phyloP scores from a whole-genome alignment of 2,113 vertebrate species.

The Oncorhynchus clarkii region DNA sequence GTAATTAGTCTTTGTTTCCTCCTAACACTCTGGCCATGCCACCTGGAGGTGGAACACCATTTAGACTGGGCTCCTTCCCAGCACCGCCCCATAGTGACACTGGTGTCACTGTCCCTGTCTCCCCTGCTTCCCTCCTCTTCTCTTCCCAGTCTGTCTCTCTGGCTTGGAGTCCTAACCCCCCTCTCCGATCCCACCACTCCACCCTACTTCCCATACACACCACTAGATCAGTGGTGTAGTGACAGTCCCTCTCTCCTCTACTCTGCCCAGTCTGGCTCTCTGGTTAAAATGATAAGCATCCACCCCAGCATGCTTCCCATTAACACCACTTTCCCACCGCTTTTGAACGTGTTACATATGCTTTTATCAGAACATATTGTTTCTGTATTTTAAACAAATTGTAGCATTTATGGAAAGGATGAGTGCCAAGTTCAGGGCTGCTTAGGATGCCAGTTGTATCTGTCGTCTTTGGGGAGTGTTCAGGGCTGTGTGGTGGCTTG shows the following conservation, averaged over 20 bases:
- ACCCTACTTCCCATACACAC: neutral
- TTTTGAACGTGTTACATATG: neutral
- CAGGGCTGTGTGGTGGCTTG: neutral
- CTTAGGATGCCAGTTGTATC: too few relatives aligned
- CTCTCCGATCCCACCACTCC: neutral
- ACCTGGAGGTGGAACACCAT: neutral
- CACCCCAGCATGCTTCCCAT: neutral
- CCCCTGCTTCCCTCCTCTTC: neutral
- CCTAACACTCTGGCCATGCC: neutral
- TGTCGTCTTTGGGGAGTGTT: neutral
- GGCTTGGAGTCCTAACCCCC: too few relatives aligned
- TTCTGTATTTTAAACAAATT: neutral
- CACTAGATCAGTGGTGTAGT: neutral
- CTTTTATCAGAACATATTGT: neutral
- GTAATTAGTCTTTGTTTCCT: slow-evolving; percentile 58
- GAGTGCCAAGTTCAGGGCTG: neutral
- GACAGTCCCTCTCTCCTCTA: neutral
- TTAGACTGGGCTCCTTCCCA: too few relatives aligned
- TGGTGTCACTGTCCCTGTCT: too few relatives aligned
- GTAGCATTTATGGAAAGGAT: neutral
- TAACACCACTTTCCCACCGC: neutral
- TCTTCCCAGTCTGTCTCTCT: too few relatives aligned
- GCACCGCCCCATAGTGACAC: too few relatives aligned
- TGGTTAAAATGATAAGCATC: neutral
- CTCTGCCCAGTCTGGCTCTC: too few relatives aligned